These are phyloP conservation scores for Agriopis leucophaearia DNA, from an alignment of 2,888 invertebrate species.

Conservation along the genomic window DNA sequence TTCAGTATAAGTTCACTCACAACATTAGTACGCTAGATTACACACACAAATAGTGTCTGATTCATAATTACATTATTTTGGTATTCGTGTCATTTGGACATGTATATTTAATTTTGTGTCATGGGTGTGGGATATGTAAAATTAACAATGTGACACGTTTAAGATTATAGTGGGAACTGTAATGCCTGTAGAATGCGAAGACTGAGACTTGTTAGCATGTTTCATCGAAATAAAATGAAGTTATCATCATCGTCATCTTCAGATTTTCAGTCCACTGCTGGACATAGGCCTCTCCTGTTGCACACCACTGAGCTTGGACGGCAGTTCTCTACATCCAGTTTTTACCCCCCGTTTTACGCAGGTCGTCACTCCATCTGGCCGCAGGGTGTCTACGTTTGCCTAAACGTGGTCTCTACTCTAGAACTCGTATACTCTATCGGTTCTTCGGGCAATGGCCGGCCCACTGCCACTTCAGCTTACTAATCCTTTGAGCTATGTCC, in stretches of 20 bases:
- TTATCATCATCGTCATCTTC: background rate
- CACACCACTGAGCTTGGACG: no score
- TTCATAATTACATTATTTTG: constrained; percentile 37
- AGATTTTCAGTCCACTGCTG: no score
- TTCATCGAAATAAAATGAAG: background rate
- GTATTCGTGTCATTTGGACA: constrained; percentile 37
- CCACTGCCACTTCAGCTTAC: no score
- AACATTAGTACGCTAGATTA: constrained; percentile 21
- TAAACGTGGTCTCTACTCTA: no score
- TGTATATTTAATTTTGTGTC: constrained; percentile 30
- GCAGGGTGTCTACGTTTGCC: no score
- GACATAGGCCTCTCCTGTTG: no score
- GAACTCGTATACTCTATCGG: no score
- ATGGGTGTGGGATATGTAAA: constrained; percentile 24
- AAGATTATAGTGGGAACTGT: constrained; percentile 1
- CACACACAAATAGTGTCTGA: constrained; percentile 34
- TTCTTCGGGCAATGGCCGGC: no score
- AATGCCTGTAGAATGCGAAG: constrained; percentile 3
- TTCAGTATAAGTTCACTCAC: constrained; percentile 13
- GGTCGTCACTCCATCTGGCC: no score
- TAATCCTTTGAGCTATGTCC: no score
- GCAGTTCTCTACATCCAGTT: no score
- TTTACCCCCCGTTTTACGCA: no score
- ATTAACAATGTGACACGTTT: constrained; percentile 22
- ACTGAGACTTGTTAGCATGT: background rate